Conservation (phyloP, 2,888 invertebrate genomes). For the Griposia aprilina region DNA sequence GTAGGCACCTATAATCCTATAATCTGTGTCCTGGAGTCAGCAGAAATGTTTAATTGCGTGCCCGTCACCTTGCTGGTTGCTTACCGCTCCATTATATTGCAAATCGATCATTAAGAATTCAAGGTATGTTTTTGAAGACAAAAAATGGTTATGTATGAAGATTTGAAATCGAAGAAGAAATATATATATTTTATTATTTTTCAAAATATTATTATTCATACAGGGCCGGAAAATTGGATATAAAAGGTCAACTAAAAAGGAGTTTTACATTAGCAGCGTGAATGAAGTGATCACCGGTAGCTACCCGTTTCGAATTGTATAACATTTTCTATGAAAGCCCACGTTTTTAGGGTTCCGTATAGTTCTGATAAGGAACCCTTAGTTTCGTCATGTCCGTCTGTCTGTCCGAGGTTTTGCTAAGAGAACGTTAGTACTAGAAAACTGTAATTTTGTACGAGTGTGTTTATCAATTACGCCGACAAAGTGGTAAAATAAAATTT, state of each 20-base stretch:
- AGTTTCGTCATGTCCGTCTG: too few relatives aligned
- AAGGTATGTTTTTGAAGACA: not conserved
- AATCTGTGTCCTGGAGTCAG: not conserved
- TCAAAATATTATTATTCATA: not conserved
- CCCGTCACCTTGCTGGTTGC: not conserved
- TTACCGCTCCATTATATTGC: not conserved
- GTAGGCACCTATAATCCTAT: not conserved
- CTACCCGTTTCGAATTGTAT: not conserved
- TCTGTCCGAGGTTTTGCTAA: too few relatives aligned
- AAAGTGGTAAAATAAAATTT: too few relatives aligned
- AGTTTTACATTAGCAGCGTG: conserved; percentile 4
- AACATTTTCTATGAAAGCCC: conserved; percentile 23
- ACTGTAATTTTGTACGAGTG: too few relatives aligned
- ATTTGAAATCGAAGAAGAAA: not conserved
- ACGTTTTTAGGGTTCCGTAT: too few relatives aligned
- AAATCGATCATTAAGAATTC: not conserved
- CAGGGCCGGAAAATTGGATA: not conserved
- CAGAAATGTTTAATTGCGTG: not conserved
- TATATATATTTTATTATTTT: not conserved
- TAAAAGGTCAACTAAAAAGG: not conserved
- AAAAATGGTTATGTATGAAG: not conserved
- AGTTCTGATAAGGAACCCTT: too few relatives aligned
- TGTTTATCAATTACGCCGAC: too few relatives aligned
- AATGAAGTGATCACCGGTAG: not conserved
- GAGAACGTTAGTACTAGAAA: too few relatives aligned